Conservation (phyloP, 2,113 vertebrate species). For the Lathamus discolor region DNA sequence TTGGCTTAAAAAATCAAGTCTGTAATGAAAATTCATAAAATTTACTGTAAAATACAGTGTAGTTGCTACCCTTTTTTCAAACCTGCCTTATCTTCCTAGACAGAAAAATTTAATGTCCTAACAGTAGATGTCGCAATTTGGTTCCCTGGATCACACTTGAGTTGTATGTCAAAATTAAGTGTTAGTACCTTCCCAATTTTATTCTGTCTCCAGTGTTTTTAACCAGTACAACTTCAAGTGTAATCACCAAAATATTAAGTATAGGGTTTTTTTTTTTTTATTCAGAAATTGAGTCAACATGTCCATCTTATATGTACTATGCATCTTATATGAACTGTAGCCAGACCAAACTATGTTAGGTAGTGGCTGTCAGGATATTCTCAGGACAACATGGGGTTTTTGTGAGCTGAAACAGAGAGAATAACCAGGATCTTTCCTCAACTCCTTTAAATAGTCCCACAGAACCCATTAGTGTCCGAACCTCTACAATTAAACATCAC, state of each 20-base stretch:
- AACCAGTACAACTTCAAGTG: background rate
- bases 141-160: background rate
- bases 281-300: background rate
- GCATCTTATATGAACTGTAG: background rate
- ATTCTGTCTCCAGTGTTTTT: background rate
- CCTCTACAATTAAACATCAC: background rate
- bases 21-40: background rate
- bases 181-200: background rate
- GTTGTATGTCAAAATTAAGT: background rate
- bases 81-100: background rate
- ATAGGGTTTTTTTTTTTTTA: rapidly evolving
- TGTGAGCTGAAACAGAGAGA: background rate
- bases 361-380: background rate
- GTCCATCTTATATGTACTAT: background rate
- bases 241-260: background rate
- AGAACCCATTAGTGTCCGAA: background rate
- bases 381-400: background rate
- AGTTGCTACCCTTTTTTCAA: background rate
- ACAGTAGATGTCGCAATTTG: background rate
- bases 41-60: background rate
- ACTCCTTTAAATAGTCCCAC: background rate
- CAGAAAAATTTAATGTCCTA: background rate
- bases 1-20: background rate
- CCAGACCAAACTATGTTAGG: background rate
- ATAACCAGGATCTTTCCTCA: background rate